Evolutionary conservation across 2,797 vertebrate genomes (phyloP).

Genomic region (Silurus lanzhouensis): DNA sequence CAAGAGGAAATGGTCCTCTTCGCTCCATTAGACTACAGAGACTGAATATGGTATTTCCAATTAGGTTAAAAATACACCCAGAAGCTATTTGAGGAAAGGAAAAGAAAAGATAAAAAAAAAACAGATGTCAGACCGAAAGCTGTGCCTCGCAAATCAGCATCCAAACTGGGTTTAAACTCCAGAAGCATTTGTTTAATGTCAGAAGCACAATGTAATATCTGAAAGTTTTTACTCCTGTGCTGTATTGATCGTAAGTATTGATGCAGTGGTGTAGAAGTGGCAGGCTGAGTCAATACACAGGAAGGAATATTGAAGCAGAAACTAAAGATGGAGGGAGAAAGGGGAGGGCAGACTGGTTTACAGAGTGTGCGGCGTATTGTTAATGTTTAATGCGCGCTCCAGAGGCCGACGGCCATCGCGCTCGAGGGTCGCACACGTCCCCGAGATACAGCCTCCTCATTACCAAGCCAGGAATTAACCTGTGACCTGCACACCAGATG

Average conservation of each 20-base stretch:
- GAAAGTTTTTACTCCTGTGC: constrained; percentile 58
- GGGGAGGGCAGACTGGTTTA: neutral
- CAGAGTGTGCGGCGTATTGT: constrained; percentile 59
- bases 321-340: neutral
- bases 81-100: constrained; percentile 17
- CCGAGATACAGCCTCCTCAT: constrained; percentile 78
- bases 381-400: constrained; percentile 79
- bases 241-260: constrained; percentile 64
- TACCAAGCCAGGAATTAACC: constrained; percentile 78
- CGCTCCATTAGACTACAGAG: constrained; percentile 35
- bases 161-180: constrained; percentile 3
- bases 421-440: constrained; percentile 60
- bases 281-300: constrained; percentile 60
- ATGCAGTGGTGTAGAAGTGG: constrained; percentile 58
- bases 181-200: neutral
- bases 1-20: constrained; percentile 41
- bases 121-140: constrained; percentile 23
- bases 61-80: constrained; percentile 34
- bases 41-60: constrained; percentile 30
- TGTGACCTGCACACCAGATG: constrained; percentile 75
- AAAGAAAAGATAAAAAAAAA: neutral
- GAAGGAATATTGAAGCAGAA: neutral
- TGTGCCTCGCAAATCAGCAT: constrained; percentile 3
- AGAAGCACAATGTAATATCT: neutral
- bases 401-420: constrained; percentile 67